Conservation (phyloP, 2,888 invertebrate species). For the Troides aeacus region DNA sequence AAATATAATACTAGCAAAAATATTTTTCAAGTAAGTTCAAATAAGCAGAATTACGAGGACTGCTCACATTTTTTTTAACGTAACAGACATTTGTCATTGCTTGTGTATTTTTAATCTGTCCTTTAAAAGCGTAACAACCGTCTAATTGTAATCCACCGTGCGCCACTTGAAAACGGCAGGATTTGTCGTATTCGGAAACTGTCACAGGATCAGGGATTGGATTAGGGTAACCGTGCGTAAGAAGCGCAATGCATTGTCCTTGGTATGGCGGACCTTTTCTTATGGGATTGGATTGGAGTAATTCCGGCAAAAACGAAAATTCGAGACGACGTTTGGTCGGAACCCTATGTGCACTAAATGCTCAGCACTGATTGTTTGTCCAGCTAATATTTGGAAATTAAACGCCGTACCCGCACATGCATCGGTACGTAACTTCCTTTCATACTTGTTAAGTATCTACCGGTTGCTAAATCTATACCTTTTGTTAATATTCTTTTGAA, state of each 20-base stretch:
- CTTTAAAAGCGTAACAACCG: slow-evolving; percentile 38
- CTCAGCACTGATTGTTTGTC: slow-evolving; percentile 43
- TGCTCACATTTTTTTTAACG: neutral
- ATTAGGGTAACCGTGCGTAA: slow-evolving; percentile 46
- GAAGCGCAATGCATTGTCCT: slow-evolving; percentile 44
- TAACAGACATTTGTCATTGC: slow-evolving; percentile 15
- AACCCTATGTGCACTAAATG: slow-evolving; percentile 51
- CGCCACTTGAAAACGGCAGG: slow-evolving; percentile 42
- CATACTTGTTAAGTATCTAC: slow-evolving; percentile 2
- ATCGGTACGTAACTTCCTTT: slow-evolving; percentile 12
- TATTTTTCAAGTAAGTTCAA: no score
- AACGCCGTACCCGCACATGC: slow-evolving; percentile 16
- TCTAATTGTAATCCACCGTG: slow-evolving; percentile 47
- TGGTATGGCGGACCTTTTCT: slow-evolving; percentile 37
- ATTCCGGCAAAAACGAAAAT: slow-evolving; percentile 56
- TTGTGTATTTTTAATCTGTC: slow-evolving; percentile 25
- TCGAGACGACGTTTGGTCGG: slow-evolving; percentile 43
- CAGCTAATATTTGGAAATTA: slow-evolving; percentile 20
- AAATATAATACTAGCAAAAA: no score
- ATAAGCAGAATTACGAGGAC: neutral
- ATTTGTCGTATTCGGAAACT: slow-evolving; percentile 36
- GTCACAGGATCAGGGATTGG: slow-evolving; percentile 47
- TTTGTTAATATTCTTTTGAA: slow-evolving; percentile 11
- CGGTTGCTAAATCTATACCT: slow-evolving; percentile 2
- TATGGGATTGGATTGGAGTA: slow-evolving; percentile 60